A percentile compares a stretch with the other conserved stretches of the same genome.
phyloP scores from a whole-genome alignment of 2,888 invertebrate genomes.

The Anthoptus insignis region DNA sequence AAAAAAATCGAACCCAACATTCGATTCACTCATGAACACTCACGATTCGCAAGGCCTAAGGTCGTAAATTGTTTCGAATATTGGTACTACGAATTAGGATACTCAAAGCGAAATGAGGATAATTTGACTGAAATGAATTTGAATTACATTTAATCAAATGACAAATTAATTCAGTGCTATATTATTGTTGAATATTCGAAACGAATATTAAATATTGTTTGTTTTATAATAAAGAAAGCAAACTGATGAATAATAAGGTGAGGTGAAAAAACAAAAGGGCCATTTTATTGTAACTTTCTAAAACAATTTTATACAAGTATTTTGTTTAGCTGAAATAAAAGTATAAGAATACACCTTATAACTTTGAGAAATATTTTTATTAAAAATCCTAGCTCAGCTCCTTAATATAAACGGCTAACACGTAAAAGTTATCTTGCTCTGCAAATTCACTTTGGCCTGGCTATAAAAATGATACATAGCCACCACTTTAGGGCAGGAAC shows the following conservation, averaged over 20 bases:
- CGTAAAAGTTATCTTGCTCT: conserved; percentile 78
- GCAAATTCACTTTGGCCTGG: conserved; percentile 82
- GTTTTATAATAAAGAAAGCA: neutral
- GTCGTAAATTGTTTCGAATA: too few relatives aligned
- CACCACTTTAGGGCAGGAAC: conserved; percentile 67
- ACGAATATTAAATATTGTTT: conserved; percentile 7
- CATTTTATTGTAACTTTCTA: conserved; percentile 10
- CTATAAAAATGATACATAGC: conserved; percentile 83
- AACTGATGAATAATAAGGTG: conserved; percentile 28
- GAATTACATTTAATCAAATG: too few relatives aligned
- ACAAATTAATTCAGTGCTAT: too few relatives aligned
- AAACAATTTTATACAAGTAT: conserved; percentile 24
- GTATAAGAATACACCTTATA: neutral
- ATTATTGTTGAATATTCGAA: too few relatives aligned
- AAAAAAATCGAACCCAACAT: too few relatives aligned
- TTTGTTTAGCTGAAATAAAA: conserved; percentile 4
- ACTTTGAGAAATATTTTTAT: conserved; percentile 10
- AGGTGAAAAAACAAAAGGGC: conserved; percentile 17
- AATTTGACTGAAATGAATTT: too few relatives aligned
- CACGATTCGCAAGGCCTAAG: too few relatives aligned
- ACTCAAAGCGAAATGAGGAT: too few relatives aligned
- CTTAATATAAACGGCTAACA: conserved; percentile 74
- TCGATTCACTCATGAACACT: too few relatives aligned
- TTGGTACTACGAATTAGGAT: too few relatives aligned
- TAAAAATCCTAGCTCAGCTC: conserved; percentile 19